Percentiles rank a stretch among this genome's conserved stretches.
Evolutionary conservation across 2,113 vertebrate genomes (phyloP).

Genomic region (Crotalus viridis): DNA sequence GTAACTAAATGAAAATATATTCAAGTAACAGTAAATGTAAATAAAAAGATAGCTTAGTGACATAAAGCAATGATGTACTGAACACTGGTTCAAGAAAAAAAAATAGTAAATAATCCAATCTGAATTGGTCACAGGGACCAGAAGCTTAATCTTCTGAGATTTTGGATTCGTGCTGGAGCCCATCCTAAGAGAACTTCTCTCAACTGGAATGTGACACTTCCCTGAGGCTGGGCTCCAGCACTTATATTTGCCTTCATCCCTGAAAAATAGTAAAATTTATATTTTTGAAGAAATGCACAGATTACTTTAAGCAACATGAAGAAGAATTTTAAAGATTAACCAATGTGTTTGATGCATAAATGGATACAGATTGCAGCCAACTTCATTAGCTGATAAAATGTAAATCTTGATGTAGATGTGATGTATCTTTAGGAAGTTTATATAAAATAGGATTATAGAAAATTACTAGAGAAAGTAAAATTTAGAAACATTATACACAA

Average conservation of each 20-base stretch:
- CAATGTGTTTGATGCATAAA: neutral
- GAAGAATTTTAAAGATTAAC: neutral
- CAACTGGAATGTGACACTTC: neutral
- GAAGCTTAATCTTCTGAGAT: neutral
- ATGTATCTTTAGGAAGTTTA: too few species aligned
- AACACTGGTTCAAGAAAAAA: neutral
- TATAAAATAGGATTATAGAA: too few species aligned
- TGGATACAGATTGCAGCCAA: neutral
- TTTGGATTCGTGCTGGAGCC: neutral
- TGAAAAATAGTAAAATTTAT: neutral
- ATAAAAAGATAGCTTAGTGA: neutral
- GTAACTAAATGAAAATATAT: neutral
- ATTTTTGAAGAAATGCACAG: neutral
- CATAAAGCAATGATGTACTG: neutral
- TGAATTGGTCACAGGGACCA: neutral
- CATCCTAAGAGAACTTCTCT: neutral
- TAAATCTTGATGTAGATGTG: too few species aligned
- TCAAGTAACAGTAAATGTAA: neutral
- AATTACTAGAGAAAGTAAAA: too few species aligned
- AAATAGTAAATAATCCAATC: neutral
- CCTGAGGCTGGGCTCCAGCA: neutral
- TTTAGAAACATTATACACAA: too few species aligned
- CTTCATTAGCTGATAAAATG: neutral
- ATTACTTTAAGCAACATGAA: neutral
- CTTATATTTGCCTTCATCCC: neutral